A percentile compares a stretch with the other conserved stretches of the same genome.
Evolutionary conservation across 2,797 vertebrate genomes (phyloP).

Genomic region (Vespertilio murinus): DNA sequence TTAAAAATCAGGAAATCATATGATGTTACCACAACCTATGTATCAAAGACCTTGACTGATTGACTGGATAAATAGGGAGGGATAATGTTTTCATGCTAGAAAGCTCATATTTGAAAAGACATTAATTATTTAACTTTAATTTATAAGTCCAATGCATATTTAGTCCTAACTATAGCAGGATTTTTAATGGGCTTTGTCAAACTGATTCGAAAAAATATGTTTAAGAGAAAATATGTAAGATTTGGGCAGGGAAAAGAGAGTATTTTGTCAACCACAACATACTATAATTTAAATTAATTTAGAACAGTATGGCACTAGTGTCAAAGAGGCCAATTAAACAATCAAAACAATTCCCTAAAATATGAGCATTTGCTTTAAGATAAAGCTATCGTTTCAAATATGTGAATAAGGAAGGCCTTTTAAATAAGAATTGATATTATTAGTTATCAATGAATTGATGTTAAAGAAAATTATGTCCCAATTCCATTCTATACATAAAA

Average conservation of each 20-base stretch:
- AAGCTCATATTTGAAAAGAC: background rate
- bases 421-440: background rate
- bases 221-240: background rate
- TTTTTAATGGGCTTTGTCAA: background rate
- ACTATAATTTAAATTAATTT: background rate
- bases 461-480: background rate
- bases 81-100: background rate
- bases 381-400: background rate
- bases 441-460: background rate
- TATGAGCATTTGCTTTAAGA: background rate
- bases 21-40: background rate
- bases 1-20: background rate
- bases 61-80: background rate
- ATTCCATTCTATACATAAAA: background rate
- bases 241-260: background rate
- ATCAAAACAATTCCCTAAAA: background rate
- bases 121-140: background rate
- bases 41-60: background rate
- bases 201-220: background rate
- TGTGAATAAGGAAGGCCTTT: background rate
- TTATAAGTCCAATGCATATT: background rate
- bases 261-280: background rate
- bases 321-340: background rate
- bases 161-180: background rate
- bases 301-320: background rate